Evolutionary conservation across 2,113 vertebrate genomes (phyloP).

Genomic region (Anthoscopus minutus): DNA sequence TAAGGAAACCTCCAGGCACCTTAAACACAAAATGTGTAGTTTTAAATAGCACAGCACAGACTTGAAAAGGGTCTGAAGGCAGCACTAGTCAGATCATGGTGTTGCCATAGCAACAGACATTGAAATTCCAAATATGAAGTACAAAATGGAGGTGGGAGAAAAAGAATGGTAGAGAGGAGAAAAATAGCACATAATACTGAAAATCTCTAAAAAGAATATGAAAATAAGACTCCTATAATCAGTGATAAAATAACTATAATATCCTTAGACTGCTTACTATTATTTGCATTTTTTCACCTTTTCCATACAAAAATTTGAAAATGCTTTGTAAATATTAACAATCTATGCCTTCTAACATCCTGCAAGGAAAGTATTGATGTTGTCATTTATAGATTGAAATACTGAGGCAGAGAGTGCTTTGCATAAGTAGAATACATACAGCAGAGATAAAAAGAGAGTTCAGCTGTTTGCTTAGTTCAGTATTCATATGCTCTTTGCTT

Average conservation of each 20-base stretch:
- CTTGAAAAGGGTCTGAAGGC: constrained; percentile 16
- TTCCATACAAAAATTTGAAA: not conserved
- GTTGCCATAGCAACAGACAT: constrained; percentile 59
- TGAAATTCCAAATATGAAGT: constrained; percentile 40
- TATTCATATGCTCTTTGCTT: not conserved
- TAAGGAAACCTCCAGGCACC: not conserved
- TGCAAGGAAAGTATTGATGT: not conserved
- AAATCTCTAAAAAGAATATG: not conserved
- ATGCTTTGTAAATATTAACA: not conserved
- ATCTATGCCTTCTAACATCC: not conserved
- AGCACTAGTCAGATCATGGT: not conserved
- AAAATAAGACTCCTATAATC: not conserved
- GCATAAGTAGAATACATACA: not conserved
- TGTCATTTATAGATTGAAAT: not conserved
- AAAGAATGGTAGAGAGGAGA: not conserved
- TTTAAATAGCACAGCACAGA: constrained; percentile 20
- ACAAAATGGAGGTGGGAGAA: not conserved
- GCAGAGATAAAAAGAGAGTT: not conserved
- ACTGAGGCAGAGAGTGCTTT: not conserved
- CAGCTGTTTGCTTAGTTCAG: not conserved
- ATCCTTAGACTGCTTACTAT: not conserved
- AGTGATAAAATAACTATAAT: not conserved
- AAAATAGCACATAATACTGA: not conserved
- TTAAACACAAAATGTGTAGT: not conserved
- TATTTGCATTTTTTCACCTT: not conserved